Evolutionary conservation across 1,140 invertebrate genomes (phyloP).

Genomic region (Platyura marginata): DNA sequence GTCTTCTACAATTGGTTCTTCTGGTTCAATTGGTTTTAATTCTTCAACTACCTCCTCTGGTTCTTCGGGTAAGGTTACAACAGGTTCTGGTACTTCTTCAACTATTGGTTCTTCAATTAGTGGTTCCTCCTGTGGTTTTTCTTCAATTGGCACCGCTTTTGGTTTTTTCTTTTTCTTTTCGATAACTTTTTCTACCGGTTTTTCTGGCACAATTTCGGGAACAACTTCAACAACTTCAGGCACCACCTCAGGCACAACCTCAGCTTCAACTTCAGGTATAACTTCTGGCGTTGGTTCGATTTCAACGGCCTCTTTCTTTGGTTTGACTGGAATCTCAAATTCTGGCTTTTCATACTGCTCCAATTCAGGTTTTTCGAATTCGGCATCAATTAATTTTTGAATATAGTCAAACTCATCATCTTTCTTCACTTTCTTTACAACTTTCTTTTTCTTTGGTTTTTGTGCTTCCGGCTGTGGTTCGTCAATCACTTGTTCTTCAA

Average conservation of each 20-base stretch:
- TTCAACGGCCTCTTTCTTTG: too few relatives aligned
- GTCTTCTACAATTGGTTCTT: constrained; percentile 20
- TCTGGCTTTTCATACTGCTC: background rate
- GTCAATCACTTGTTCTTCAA: constrained; percentile 12
- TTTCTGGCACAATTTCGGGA: too few relatives aligned
- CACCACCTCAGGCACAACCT: too few relatives aligned
- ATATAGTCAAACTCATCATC: background rate
- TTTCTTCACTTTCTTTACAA: constrained; percentile 7
- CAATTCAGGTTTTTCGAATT: background rate
- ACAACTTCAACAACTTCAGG: constrained; percentile 8
- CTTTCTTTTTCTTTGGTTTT: constrained; percentile 12
- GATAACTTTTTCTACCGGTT: too few relatives aligned
- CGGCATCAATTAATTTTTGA: background rate
- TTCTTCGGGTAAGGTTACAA: constrained; percentile 8
- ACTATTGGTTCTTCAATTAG: too few relatives aligned
- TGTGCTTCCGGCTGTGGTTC: constrained; percentile 1
- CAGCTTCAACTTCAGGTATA: too few relatives aligned
- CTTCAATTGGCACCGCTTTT: constrained; percentile 9
- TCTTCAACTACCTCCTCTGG: too few relatives aligned
- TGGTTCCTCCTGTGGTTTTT: too few relatives aligned
- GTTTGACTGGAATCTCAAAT: background rate
- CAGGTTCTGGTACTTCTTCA: too few relatives aligned
- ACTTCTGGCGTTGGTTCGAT: too few relatives aligned
- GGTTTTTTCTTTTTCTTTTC: too few relatives aligned
- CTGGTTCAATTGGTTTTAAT: constrained; percentile 23